Evolutionary conservation across 2,888 invertebrate genomes (phyloP).

Genomic region (Bruchidius siliquastri): DNA sequence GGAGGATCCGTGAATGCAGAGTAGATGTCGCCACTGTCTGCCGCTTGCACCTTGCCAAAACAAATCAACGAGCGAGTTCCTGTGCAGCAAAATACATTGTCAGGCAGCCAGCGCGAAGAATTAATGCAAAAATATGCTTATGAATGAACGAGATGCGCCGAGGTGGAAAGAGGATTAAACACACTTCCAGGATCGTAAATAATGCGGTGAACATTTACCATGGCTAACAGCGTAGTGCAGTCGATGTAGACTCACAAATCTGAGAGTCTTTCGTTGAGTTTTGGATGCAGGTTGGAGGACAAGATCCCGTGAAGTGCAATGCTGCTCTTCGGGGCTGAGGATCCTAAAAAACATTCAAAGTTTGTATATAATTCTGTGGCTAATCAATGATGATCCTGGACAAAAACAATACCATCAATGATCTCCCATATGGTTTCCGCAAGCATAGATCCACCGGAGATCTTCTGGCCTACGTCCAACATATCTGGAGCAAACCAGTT

Average conservation of each 20-base stretch:
- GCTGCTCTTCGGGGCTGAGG: too few relatives aligned
- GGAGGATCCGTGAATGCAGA: not conserved
- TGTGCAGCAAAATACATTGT: not conserved
- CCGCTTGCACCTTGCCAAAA: not conserved
- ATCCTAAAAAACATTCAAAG: too few relatives aligned
- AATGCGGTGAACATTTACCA: constrained; percentile 16
- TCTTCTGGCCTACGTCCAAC: too few relatives aligned
- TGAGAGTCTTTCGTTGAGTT: too few relatives aligned
- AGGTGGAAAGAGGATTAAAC: constrained; percentile 22
- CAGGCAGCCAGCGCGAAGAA: not conserved
- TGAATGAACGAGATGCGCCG: constrained; percentile 9
- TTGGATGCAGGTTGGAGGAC: too few relatives aligned
- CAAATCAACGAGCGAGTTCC: not conserved
- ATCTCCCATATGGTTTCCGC: too few relatives aligned
- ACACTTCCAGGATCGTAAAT: constrained; percentile 18
- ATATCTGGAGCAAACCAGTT: too few relatives aligned
- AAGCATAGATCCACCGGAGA: too few relatives aligned
- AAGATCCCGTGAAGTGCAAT: too few relatives aligned
- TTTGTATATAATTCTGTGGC: too few relatives aligned
- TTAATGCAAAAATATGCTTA: constrained; percentile 8
- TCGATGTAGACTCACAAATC: not conserved
- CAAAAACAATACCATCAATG: too few relatives aligned
- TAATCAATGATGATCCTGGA: too few relatives aligned
- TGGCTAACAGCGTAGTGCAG: not conserved
- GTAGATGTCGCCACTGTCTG: not conserved